Base-by-base conservation (phyloP, 2,888 invertebrate genomes). In the Reticulitermes lucifugus region DNA sequence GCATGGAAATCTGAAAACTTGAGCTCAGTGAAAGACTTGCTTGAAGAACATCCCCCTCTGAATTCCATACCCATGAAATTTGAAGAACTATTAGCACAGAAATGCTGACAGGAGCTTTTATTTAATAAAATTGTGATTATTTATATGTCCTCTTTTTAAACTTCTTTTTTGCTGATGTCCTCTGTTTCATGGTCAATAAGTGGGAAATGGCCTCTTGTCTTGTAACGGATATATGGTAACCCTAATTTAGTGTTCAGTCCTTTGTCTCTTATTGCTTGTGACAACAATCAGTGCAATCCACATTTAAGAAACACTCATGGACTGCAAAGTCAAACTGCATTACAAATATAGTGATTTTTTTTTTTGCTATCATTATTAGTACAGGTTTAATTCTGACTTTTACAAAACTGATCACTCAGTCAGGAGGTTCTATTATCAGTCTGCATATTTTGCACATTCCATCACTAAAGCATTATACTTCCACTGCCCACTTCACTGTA, bases 221-320 rank as follows among this genome's bases (percentile, higher is more conserved):
- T 35, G 35, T 35, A 35, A 35, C 4, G 35, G 35, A 35, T 35
- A 35, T 35, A 35, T 35, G 35, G 35, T 35, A 35, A 35, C 35
- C n/a, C n/a, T n/a, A 6, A 65, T 65, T 65, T 65, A 65, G 65
- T 65, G 7, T 73, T 73, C 73, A 73, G 73, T 73, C 73, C 73
- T 73, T 73, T 41, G 5, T 73, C 41, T 73, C 73, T 73, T 73
- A 73, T 73, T 73, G 73, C 73, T 73, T 65, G 6, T 65, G n/a
- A 65, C 65, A 65, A 65, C 10, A 25, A 65, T 65, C 65, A 65
- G 10, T 65, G 7, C 65, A 65, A 9, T 25, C n/a, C 65, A 25
- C 65, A 65, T 12, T 65, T n/a, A 65, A 65, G 25, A 65, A 25
- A 65, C 65, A 65, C 18, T 60, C 60, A 60, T 21, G 18, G 60